Evolutionary conservation across 2,888 invertebrate genomes (phyloP).

Genomic region (Drosophila anceps): DNA sequence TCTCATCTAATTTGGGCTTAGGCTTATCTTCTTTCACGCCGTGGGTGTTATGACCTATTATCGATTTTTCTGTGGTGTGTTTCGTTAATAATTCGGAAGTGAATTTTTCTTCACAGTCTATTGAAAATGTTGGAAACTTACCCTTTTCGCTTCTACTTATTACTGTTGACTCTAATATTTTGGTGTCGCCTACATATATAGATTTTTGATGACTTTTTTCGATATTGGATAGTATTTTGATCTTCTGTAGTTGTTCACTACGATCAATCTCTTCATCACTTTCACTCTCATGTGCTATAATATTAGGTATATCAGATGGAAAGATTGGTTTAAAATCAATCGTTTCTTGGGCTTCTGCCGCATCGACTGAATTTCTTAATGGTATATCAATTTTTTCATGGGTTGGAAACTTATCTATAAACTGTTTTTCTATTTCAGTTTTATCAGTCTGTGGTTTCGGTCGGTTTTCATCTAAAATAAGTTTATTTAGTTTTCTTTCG

Average conservation of each 20-base stretch:
- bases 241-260: slow-evolving; percentile 11
- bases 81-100: not conserved
- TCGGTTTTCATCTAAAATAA: slow-evolving; percentile 29
- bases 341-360: slow-evolving; percentile 15
- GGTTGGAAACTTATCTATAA: slow-evolving; percentile 55
- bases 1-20: not conserved
- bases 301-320: slow-evolving; percentile 35
- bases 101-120: not conserved
- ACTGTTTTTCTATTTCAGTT: not conserved
- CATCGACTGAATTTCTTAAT: not conserved
- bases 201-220: slow-evolving; percentile 3
- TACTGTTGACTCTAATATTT: not conserved
- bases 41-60: not conserved
- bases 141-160: not conserved
- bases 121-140: slow-evolving; percentile 45
- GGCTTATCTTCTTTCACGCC: not conserved
- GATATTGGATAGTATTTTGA: slow-evolving; percentile 28
- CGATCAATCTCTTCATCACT: slow-evolving; percentile 65
- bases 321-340: slow-evolving; percentile 34
- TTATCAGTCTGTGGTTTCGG: slow-evolving; percentile 9
- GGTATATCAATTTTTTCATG: slow-evolving; percentile 6
- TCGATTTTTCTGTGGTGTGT: not conserved
- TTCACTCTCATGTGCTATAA: slow-evolving; percentile 46
- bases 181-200: not conserved
- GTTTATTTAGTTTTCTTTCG: slow-evolving; percentile 54